Percentiles rank a stretch among this genome's conserved stretches.
Conservation (phyloP, 2,797 vertebrate species). For the Cuniculus paca region DNA sequence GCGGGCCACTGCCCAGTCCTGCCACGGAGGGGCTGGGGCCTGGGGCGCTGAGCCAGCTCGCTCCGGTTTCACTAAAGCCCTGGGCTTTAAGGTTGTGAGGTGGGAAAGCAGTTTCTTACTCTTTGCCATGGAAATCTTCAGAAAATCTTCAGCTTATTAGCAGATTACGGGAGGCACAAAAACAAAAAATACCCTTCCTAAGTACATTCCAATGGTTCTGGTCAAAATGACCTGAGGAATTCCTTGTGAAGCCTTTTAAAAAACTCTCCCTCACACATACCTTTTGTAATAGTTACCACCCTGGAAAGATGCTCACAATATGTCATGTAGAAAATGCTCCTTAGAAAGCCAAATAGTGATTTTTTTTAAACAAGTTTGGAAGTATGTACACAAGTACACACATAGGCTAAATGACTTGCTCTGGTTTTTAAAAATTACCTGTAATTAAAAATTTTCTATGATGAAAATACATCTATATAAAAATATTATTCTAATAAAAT, state of each 20-base stretch:
- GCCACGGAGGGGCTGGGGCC: no score
- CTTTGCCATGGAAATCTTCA: not conserved
- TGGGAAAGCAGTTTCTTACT: not conserved
- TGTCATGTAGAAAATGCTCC: not conserved
- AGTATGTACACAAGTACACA: not conserved
- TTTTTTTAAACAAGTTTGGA: not conserved
- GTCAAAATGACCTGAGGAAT: not conserved
- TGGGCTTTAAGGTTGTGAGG: not conserved
- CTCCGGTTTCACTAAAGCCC: not conserved
- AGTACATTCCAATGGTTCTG: not conserved
- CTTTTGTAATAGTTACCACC: not conserved
- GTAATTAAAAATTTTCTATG: not conserved
- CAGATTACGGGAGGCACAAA: not conserved
- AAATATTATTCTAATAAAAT: not conserved
- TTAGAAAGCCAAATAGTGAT: not conserved
- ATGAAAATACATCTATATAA: not conserved
- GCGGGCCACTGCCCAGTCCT: no score
- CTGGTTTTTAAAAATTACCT: not conserved
- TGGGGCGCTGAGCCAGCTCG: no score
- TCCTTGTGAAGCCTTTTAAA: not conserved
- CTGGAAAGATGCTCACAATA: not conserved
- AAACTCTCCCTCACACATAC: not conserved
- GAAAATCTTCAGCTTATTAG: conserved; percentile 9
- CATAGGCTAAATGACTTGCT: conserved; percentile 20
- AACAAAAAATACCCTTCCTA: not conserved